A percentile compares a stretch with the other conserved stretches of the same genome.
phyloP scores from a whole-genome alignment of 2,113 vertebrate species.

The Austrofundulus limnaeus region DNA sequence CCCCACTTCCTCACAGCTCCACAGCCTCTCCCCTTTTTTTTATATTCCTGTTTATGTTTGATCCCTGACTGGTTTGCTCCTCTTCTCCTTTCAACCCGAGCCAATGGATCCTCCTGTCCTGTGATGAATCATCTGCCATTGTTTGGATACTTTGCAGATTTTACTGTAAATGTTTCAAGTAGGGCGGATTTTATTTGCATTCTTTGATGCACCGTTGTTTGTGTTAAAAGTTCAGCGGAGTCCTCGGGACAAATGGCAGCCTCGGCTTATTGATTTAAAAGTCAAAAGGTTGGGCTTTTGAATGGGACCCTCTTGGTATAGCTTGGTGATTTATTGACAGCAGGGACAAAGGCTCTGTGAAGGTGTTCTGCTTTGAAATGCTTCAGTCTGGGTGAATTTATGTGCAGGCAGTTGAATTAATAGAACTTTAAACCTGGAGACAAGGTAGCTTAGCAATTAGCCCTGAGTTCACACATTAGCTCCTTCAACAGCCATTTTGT shows the following conservation, averaged over 20 bases:
- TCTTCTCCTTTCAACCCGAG: slow-evolving; percentile 66
- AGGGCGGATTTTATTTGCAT: slow-evolving; percentile 71
- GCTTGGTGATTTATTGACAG: slow-evolving; percentile 59
- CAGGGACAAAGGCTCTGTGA: slow-evolving; percentile 41
- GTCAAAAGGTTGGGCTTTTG: slow-evolving; percentile 71
- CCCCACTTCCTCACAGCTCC: slow-evolving; percentile 65
- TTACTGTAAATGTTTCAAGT: slow-evolving; percentile 73
- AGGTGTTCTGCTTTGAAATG: slow-evolving; percentile 61
- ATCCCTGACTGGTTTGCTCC: slow-evolving; percentile 67
- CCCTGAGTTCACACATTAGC: slow-evolving; percentile 37
- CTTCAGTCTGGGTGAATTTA: slow-evolving; percentile 21
- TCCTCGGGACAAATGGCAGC: slow-evolving; percentile 53
- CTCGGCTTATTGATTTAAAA: slow-evolving; percentile 69
- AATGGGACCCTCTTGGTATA: slow-evolving; percentile 47
- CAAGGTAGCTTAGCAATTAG: slow-evolving; percentile 8
- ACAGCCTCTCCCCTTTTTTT: slow-evolving; percentile 37
- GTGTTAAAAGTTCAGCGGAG: slow-evolving; percentile 74
- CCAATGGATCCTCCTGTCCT: slow-evolving; percentile 62
- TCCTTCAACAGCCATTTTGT: slow-evolving; percentile 23
- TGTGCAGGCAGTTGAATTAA: slow-evolving; percentile 3
- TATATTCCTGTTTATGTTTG: slow-evolving; percentile 81
- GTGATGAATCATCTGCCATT: slow-evolving; percentile 72
- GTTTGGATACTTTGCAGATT: slow-evolving; percentile 77
- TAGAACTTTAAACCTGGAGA: slow-evolving; percentile 22
- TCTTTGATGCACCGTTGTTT: slow-evolving; percentile 56